Base-by-base conservation (phyloP, 92 coral and sea anemone genomes). In the Siderastrea radians region DNA sequence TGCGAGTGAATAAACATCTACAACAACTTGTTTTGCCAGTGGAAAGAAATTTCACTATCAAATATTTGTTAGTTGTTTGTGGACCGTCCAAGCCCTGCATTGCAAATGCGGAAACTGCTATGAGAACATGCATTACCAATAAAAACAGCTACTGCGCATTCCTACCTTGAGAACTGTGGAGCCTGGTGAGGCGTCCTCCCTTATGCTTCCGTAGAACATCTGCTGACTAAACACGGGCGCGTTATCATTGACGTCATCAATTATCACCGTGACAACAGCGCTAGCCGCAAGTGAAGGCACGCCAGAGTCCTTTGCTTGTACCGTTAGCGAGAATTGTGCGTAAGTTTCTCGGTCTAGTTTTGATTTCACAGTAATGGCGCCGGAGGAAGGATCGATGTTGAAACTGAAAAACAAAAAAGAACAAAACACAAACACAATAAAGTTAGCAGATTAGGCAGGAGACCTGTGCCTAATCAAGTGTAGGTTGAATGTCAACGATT, bases 141-240 rank as follows among this genome's bases (percentile, higher is more conserved):
- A 26, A 26, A 26, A 10, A 0, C 0, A 53, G 57, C 6, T 53
- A 53, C 57, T 5, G 10, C 7, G 10, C 1, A 72, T 47, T 60
- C 89, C 49, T 16, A 94, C 98, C 93, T 94, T 94, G 11, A 98
- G 91, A 6, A 98, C 98, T 2, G 94, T 92, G 46, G 98, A 94
- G 8, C 95, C 98, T 46, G 92, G 48, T 15, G 99, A 96, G 46
- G 98, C 99, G 57, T 96, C 98, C 64, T 98, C 99, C 16, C 94
- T 80, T 59, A 98, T 94, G 14, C 59, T 63, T 1, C 94, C 98
- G 73, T 83, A 51, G 78, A 92, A 98, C 44, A 87, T 75, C 50
- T 85, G 62, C 17, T 81, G 72, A 50, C 64, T 79, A 90, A 98
- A 98, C 63, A 59, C 75, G 44, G 99, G 99, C 44, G 90, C 68